Conservation (phyloP, 2,113 vertebrate genomes). For the Pangasianodon hypophthalmus region DNA sequence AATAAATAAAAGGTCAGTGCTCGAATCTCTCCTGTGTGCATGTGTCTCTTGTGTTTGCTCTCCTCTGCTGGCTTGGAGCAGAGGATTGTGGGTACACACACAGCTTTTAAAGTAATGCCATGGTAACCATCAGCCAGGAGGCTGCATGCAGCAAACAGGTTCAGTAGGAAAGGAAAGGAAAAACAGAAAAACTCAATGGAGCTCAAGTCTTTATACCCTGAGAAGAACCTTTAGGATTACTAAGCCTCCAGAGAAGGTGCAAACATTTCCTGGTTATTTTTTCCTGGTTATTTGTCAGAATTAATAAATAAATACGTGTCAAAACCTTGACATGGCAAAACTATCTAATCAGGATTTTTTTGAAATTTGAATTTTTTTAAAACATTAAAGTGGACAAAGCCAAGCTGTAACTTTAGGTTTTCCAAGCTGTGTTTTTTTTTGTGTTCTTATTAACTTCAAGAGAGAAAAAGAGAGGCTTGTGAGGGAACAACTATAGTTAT, state of each 20-base stretch:
- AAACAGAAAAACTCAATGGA: neutral
- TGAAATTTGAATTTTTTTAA: neutral
- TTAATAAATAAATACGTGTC: neutral
- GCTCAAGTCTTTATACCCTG: too few species aligned
- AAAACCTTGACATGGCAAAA: neutral
- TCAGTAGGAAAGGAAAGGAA: neutral
- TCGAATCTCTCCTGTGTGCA: constrained; percentile 5
- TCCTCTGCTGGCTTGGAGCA: constrained; percentile 50
- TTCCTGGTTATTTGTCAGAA: neutral
- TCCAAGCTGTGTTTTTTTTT: too few species aligned
- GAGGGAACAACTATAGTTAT: too few species aligned
- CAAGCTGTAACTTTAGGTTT: too few species aligned
- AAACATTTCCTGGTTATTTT: neutral
- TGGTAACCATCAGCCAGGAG: constrained; percentile 42
- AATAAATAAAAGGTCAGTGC: neutral
- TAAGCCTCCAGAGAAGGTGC: neutral
- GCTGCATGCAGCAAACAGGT: constrained; percentile 27
- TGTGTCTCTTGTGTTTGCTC: constrained; percentile 1
- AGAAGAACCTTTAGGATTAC: neutral
- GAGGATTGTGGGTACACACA: constrained; percentile 42
- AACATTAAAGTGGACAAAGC: too few species aligned
- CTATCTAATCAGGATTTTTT: neutral
- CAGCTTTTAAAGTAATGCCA: constrained; percentile 53
- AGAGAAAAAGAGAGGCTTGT: too few species aligned
- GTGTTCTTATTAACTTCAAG: too few species aligned